Evolutionary conservation across 2,888 invertebrate species (phyloP), one percentile per base, ranked within the genome.

Genomic region (Synergus japonicus): DNA sequence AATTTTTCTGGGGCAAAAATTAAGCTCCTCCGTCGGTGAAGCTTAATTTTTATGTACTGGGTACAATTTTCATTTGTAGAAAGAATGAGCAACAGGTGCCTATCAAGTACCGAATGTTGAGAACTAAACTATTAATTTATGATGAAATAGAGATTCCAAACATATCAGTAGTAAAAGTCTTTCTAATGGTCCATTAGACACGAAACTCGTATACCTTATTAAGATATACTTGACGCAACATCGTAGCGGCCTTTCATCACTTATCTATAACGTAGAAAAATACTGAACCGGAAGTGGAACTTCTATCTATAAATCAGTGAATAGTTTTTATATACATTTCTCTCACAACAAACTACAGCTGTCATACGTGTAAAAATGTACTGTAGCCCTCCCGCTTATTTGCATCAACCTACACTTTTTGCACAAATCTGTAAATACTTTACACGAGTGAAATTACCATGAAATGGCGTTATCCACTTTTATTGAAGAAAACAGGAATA

Each of bases 401-500:
- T 73, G 37, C 54, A 41, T 54, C 8, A 73, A 41, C 37, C 73
- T n/a, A 54, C 54, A n/a, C 37, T 54, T 37, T 69, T 73, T 37
- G 13, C 41, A 22, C 41, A 22, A 41, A 54, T 73, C n/a, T 37
- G 10, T 29, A 3, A 46, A 73, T 37, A 73, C 29, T 73, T 15
- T 54, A 15, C 49, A 73, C 37, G n/a, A 54, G 37, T 73, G 2
- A 54, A 73, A 73, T 66, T 66, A 66, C n/a, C 65, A 66, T 43
- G 41, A 43, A 43, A 66, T 10, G 65, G 2, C 41, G n/a, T 73
- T 73, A 73, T 54, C 54, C 73, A 73, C 73, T 37, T 73, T 73
- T 73, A 73, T 73, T 73, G 41, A 54, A 73, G 73, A 73, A 73
- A 73, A 54, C n/a, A 54, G 73, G 37, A 73, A 49, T 54, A n/a